Percentiles rank a stretch among this genome's conserved stretches.
Conservation (phyloP, 2,797 vertebrate species). For the Notolepis coatsorum region DNA sequence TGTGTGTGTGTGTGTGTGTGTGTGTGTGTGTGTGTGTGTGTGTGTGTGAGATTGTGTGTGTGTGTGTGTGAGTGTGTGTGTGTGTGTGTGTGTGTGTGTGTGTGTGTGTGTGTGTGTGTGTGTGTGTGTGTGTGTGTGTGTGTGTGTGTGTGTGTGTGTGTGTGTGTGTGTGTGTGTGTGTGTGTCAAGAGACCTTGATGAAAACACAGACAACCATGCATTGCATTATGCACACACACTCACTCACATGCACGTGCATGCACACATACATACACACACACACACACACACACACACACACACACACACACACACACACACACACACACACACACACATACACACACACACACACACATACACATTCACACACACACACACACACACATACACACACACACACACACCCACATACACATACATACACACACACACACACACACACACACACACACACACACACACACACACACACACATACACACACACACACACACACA, state of each 20-base stretch:
- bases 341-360: neutral
- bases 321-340: neutral
- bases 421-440: neutral
- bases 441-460: neutral
- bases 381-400: constrained; percentile 16
- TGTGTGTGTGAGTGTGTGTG: too few relatives aligned
- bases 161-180: too few relatives aligned
- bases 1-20: constrained; percentile 10
- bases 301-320: neutral
- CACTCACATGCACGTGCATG: neutral
- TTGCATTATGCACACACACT: too few relatives aligned
- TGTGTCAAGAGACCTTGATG: too few relatives aligned
- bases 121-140: too few relatives aligned
- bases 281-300: neutral
- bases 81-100: too few relatives aligned
- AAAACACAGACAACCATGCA: too few relatives aligned
- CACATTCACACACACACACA: constrained; percentile 3
- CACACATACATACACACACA: neutral
- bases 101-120: too few relatives aligned
- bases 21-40: too few relatives aligned
- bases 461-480: neutral
- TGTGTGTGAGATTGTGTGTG: too few relatives aligned
- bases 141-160: too few relatives aligned
- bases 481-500: neutral
- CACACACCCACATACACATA: too few relatives aligned